Conservation (phyloP, 2,888 invertebrate genomes). For the Hofmannophila pseudospretella region DNA sequence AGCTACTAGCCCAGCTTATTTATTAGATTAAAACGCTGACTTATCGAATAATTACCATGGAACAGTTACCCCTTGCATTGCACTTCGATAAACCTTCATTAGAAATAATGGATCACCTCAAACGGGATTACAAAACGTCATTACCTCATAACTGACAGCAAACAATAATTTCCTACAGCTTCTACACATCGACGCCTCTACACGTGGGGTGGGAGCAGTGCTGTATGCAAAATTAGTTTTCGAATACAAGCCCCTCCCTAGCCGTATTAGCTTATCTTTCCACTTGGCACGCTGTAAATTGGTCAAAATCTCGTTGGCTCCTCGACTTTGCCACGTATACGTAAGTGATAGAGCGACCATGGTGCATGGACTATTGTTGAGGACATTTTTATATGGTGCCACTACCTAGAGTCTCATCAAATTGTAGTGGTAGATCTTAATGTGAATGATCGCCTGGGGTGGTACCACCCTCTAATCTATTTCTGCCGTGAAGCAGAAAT, state of each 20-base stretch:
- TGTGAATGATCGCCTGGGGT: too few relatives aligned
- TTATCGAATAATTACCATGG: too few relatives aligned
- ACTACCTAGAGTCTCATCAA: too few relatives aligned
- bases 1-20: too few relatives aligned
- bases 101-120: too few relatives aligned
- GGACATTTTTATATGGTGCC: too few relatives aligned
- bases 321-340: slow-evolving; percentile 61
- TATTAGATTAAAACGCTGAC: too few relatives aligned
- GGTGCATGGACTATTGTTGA: not conserved
- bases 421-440: too few relatives aligned
- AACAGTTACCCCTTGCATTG: too few relatives aligned
- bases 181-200: slow-evolving; percentile 16
- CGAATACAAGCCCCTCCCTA: slow-evolving; percentile 54
- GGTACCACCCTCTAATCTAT: too few relatives aligned
- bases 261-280: slow-evolving; percentile 75
- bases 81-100: too few relatives aligned
- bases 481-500: too few relatives aligned
- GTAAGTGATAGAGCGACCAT: slow-evolving; percentile 45
- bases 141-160: not conserved
- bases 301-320: slow-evolving; percentile 75
- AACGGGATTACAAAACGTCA: not conserved
- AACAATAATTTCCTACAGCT: slow-evolving; percentile 4
- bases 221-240: slow-evolving; percentile 72
- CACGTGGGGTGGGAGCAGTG: slow-evolving; percentile 20
- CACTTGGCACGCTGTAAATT: slow-evolving; percentile 76